phyloP scores from a whole-genome alignment of 1,140 invertebrate genomes.

The Cephus cinctus region DNA sequence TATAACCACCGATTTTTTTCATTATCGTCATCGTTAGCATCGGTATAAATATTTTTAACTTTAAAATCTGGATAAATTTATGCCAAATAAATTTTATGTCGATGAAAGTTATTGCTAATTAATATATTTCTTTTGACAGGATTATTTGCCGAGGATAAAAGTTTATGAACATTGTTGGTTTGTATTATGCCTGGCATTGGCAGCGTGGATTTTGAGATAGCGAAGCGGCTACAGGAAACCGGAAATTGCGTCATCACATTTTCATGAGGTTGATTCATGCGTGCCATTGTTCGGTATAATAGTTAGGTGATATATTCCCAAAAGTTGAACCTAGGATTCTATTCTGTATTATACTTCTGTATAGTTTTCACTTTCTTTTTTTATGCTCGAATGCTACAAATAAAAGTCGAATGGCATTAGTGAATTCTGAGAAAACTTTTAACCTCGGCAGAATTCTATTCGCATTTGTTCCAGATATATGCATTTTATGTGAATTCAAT shows the following conservation, averaged over 20 bases:
- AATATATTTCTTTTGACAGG: background rate
- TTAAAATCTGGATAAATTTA: too few relatives aligned
- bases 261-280: background rate
- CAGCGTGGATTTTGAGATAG: constrained; percentile 1
- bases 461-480: too few relatives aligned
- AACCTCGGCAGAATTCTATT: too few relatives aligned
- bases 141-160: background rate
- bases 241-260: constrained; percentile 4
- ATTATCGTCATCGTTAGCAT: background rate
- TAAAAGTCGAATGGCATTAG: background rate
- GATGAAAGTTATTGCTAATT: background rate
- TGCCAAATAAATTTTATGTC: too few relatives aligned
- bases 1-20: background rate
- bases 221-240: background rate
- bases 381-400: too few relatives aligned
- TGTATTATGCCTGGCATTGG: background rate
- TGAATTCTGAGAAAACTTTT: too few relatives aligned
- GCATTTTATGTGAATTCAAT: too few relatives aligned
- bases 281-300: background rate
- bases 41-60: background rate
- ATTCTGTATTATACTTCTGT: too few relatives aligned
- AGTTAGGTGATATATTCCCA: too few relatives aligned
- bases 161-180: background rate
- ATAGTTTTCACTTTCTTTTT: too few relatives aligned
- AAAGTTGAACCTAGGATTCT: too few relatives aligned